phyloP scores from a whole-genome alignment of 2,113 vertebrate species.

The Regulus satrapa region DNA sequence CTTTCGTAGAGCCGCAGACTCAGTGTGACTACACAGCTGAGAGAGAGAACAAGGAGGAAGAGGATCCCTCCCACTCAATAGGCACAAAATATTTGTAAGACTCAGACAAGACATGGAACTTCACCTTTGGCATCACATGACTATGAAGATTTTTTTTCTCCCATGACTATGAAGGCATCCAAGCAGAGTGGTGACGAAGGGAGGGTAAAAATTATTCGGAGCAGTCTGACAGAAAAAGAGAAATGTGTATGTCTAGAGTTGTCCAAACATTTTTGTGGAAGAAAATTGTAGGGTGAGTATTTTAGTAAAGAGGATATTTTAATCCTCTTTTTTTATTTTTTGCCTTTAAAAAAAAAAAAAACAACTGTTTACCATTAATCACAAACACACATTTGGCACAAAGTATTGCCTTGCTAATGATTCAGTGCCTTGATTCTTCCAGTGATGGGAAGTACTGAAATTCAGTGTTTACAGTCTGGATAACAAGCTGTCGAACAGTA shows the following conservation, averaged over 20 bases:
- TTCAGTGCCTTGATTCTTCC: not conserved
- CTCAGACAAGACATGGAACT: not conserved
- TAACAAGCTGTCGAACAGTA: not conserved
- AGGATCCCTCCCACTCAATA: not conserved
- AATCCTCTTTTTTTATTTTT: not conserved
- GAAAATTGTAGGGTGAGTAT: not conserved
- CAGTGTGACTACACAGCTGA: not conserved
- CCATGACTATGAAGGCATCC: rapidly evolving
- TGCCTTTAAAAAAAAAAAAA: not conserved
- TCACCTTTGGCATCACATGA: not conserved
- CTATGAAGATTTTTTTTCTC: too few relatives aligned
- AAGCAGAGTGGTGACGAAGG: not conserved
- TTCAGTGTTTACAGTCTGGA: not conserved
- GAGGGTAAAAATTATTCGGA: not conserved
- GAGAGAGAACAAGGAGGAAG: not conserved
- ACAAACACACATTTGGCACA: conserved; percentile 12
- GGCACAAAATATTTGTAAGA: not conserved
- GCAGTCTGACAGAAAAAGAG: not conserved
- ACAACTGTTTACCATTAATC: not conserved
- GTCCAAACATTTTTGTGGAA: not conserved
- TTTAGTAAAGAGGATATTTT: not conserved
- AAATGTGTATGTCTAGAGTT: not conserved
- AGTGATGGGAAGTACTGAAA: not conserved
- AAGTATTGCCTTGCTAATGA: not conserved
- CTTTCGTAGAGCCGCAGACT: not conserved